phyloP scores from a whole-genome alignment of 2,113 vertebrate species.

The Solenodon paradoxus region DNA sequence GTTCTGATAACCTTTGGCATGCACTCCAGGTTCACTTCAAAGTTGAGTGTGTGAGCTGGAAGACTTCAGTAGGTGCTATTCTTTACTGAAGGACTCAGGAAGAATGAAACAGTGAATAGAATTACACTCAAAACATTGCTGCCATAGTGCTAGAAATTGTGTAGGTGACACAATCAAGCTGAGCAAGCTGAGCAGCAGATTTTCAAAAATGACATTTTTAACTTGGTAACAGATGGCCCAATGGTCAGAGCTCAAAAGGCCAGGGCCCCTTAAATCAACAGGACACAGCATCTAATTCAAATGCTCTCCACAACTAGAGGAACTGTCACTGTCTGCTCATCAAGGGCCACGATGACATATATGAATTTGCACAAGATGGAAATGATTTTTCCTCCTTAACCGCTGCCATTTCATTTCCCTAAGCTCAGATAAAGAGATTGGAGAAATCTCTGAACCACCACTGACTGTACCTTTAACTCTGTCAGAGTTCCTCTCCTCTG shows the following conservation, averaged over 20 bases:
- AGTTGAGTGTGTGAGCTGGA: not conserved
- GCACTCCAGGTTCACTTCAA: not conserved
- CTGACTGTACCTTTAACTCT: not conserved
- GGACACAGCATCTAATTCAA: not conserved
- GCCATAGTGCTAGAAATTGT: not conserved
- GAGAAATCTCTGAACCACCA: not conserved
- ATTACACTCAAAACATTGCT: not conserved
- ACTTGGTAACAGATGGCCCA: not conserved
- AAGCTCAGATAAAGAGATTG: not conserved
- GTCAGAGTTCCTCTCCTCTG: not conserved
- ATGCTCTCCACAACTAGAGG: not conserved
- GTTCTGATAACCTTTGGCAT: not conserved
- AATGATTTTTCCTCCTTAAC: not conserved
- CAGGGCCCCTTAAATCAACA: not conserved
- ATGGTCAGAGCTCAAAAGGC: constrained; percentile 6
- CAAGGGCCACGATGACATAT: not conserved
- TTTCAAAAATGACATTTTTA: not conserved
- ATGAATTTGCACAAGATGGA: not conserved
- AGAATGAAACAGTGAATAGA: not conserved
- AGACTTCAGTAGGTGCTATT: not conserved
- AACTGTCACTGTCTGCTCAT: not conserved
- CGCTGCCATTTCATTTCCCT: not conserved
- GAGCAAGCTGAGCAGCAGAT: not conserved
- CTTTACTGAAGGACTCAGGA: not conserved
- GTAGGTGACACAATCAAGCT: not conserved